Conservation (phyloP, 1,140 invertebrate species). For the Papilio helenus region DNA sequence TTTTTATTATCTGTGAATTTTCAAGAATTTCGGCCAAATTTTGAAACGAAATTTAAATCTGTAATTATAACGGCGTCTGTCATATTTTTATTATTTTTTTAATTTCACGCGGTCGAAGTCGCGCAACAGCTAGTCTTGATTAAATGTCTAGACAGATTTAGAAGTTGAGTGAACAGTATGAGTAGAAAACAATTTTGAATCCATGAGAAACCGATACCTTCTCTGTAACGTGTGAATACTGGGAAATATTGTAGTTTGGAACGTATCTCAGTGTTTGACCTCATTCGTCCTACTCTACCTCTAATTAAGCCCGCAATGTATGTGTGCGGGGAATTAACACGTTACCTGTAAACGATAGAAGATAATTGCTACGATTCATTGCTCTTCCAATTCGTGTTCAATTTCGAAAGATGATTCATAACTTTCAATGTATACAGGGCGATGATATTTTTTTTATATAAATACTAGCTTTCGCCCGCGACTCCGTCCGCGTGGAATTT, state of each 20-base stretch:
- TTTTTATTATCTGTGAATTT: no score
- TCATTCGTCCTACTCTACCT: slow-evolving; percentile 28
- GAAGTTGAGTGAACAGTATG: not conserved
- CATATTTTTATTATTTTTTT: no score
- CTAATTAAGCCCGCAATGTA: slow-evolving; percentile 35
- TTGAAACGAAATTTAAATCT: no score
- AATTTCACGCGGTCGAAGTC: no score
- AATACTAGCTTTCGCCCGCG: no score
- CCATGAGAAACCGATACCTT: not conserved
- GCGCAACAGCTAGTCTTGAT: no score
- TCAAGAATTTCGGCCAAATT: no score
- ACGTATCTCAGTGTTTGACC: slow-evolving; percentile 37
- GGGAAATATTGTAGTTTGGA: slow-evolving; percentile 4
- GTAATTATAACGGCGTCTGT: no score
- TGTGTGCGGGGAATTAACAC: slow-evolving; percentile 15
- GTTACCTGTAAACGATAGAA: slow-evolving; percentile 25
- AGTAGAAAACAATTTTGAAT: not conserved
- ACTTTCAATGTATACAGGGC: not conserved
- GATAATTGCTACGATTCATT: not conserved
- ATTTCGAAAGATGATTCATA: not conserved
- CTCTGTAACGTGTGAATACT: not conserved
- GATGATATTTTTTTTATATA: no score
- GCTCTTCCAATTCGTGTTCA: not conserved
- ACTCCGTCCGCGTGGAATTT: no score
- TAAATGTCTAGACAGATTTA: no score